A percentile compares a stretch with the other conserved stretches of the same genome.
Conservation (phyloP, 2,888 invertebrate species). For the Xestia c-nigrum region DNA sequence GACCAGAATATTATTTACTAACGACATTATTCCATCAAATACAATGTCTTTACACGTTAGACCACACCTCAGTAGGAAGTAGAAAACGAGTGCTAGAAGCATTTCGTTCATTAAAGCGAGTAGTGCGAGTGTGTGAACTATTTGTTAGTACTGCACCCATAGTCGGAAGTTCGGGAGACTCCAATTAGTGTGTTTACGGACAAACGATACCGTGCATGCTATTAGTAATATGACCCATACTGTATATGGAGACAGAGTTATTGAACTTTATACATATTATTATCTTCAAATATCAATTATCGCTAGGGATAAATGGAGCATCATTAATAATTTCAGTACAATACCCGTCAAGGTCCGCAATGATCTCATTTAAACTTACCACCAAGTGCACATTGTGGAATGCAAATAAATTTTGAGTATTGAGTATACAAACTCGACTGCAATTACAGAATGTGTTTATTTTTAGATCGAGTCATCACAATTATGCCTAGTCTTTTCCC, state of each 20-base stretch:
- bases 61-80: conserved; percentile 25
- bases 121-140: conserved; percentile 29
- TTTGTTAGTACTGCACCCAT: conserved; percentile 44
- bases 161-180: conserved; percentile 37
- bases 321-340: background rate
- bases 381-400: too few species aligned
- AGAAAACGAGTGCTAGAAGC: conserved; percentile 12
- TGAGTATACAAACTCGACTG: background rate
- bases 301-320: too few species aligned
- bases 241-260: background rate
- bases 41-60: background rate
- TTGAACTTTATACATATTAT: background rate
- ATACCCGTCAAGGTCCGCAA: too few species aligned
- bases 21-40: background rate
- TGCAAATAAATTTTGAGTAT: too few species aligned
- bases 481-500: background rate
- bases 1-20: background rate
- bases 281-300: background rate
- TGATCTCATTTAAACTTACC: too few species aligned
- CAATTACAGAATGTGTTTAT: conserved; percentile 2
- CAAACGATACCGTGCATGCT: conserved; percentile 42
- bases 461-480: background rate
- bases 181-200: conserved; percentile 40
- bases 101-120: conserved; percentile 17
- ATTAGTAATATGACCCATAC: conserved; percentile 38